Percentiles rank a stretch among this genome's conserved stretches.
Evolutionary conservation across 2,113 vertebrate genomes (phyloP).

Genomic region (Sebastes fasciatus): DNA sequence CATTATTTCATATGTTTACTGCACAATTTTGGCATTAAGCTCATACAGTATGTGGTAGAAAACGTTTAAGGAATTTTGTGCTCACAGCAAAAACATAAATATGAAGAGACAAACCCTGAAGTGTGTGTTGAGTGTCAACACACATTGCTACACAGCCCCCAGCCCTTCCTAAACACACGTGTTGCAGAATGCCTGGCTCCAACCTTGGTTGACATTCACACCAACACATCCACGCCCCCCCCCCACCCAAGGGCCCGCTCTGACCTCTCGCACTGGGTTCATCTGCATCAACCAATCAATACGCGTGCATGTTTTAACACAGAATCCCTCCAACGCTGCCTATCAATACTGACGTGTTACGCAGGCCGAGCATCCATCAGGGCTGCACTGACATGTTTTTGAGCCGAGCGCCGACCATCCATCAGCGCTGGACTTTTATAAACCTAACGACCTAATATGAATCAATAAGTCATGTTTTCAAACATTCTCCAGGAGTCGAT

Average conservation of each 20-base stretch:
- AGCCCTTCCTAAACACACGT: conserved; percentile 36
- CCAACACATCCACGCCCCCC: conserved; percentile 45
- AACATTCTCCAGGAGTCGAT: conserved; percentile 47
- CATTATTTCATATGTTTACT: conserved; percentile 48
- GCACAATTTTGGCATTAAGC: conserved; percentile 24
- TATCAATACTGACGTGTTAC: conserved; percentile 73
- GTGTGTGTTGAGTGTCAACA: not conserved
- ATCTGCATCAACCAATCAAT: conserved; percentile 79
- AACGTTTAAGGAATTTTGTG: conserved; percentile 25
- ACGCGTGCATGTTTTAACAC: conserved; percentile 69
- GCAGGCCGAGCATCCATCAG: conserved; percentile 72
- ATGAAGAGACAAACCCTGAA: not conserved
- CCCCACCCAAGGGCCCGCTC: conserved; percentile 37
- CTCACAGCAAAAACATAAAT: conserved; percentile 12
- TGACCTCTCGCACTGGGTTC: conserved; percentile 63
- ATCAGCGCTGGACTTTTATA: conserved; percentile 67
- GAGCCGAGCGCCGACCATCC: conserved; percentile 51
- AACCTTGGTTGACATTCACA: conserved; percentile 82
- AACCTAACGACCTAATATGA: conserved; percentile 63
- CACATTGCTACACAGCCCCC: not conserved
- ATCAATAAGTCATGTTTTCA: conserved; percentile 73
- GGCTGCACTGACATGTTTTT: conserved; percentile 57
- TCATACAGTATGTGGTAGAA: not conserved
- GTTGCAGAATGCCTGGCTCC: conserved; percentile 49
- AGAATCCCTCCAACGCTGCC: conserved; percentile 56